Evolutionary conservation across 2,797 vertebrate genomes (phyloP).

Genomic region (Myioborus melanocephalus): DNA sequence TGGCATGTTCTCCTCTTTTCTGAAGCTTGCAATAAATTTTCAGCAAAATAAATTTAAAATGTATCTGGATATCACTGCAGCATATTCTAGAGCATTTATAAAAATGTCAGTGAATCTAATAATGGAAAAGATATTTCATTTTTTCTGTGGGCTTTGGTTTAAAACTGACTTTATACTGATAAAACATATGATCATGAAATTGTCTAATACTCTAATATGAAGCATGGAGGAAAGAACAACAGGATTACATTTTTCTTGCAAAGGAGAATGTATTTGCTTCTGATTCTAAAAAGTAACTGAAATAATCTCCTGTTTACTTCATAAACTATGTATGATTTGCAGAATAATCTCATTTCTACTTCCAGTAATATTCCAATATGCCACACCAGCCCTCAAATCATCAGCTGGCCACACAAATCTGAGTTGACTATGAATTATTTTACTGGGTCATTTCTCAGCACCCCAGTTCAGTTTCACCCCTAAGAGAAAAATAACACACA

Average conservation of each 20-base stretch:
- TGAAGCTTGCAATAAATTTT: constrained; percentile 31
- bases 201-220: background rate
- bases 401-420: background rate
- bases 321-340: constrained; percentile 14
- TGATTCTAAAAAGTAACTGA: background rate
- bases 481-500: background rate
- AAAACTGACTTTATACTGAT: constrained; percentile 6
- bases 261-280: constrained; percentile 24
- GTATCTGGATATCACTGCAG: background rate
- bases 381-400: constrained; percentile 23
- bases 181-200: background rate
- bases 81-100: background rate
- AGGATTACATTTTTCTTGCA: background rate
- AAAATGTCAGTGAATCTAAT: constrained; percentile 17
- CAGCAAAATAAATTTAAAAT: background rate
- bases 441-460: background rate
- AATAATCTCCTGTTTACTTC: constrained; percentile 23
- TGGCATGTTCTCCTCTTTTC: background rate
- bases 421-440: background rate
- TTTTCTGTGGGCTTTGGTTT: background rate
- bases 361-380: background rate
- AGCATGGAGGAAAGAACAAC: background rate
- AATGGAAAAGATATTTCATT: background rate
- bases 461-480: background rate
- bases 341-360: background rate